Evolutionary conservation across 2,113 vertebrate genomes (phyloP), one percentile per base, ranked within the genome.

Genomic region (Leptobrachium leishanense): DNA sequence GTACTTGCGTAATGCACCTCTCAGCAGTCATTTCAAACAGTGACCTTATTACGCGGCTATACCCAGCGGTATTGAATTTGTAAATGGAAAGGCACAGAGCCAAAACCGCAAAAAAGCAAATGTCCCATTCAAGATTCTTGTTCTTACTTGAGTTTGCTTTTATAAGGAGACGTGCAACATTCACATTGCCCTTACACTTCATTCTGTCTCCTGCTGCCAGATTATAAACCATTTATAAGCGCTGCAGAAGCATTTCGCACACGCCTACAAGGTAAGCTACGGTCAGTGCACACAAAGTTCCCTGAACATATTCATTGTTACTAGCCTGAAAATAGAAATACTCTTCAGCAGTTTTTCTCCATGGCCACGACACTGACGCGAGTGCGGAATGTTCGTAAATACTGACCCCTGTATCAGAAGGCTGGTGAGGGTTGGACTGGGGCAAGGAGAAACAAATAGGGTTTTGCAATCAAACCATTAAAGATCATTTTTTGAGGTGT

Each of bases 1-100:
- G 15, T 64, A 20, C 4, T 64, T 64, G 62, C 6, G n/a, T 64
- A 64, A 64, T 31, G n/a, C 20, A 39, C n/a, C 62, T 5, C 13
- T 20, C 62, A 10, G 59, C 59, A 62, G 59, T 62, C 59, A 62
- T 40, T 0, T 68, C 40, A 75, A 2, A 0, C 13, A 59, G 40
- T 6, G 44, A 57, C 68, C 44, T 73, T 66, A 67, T n/a, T 39
- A 79, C 39, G 42, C 42, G 11, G 40, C 11, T n/a, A 66, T 54
- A 59, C 39, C 59, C 81, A 82, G 75, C 6, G 71, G n/a, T n/a
- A 66, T 20, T 59, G 42, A 43, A 57, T 62, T 77, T 55, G 50
- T 39, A 12, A 15, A 67, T 31, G 6, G 6, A 39, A 43, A 15
- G 53, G 12, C 50, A 31, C 12, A n/a, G 13, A 54, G 15, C 73